phyloP scores from a whole-genome alignment of 2,113 vertebrate species.

The Ancistrus triradiatus region DNA sequence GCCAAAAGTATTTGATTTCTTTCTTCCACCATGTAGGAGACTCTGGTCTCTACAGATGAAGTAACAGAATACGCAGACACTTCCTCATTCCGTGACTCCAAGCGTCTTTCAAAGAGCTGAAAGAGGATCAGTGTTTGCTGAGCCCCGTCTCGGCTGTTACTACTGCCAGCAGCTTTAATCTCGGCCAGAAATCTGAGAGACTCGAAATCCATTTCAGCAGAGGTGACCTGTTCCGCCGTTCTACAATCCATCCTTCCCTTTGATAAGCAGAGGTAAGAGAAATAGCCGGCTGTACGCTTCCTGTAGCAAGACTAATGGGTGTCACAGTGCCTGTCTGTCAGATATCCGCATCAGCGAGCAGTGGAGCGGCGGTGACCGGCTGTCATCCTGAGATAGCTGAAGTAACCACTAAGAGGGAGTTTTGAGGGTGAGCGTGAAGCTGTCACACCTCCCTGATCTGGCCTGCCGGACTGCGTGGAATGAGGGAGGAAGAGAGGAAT shows the following conservation, averaged over 20 bases:
- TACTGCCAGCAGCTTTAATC: slow-evolving; percentile 6
- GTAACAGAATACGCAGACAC: neutral
- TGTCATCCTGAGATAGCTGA: slow-evolving; percentile 53
- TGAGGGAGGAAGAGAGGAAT: slow-evolving; percentile 35
- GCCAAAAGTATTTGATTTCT: slow-evolving; percentile 1
- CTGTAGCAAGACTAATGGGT: neutral
- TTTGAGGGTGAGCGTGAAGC: slow-evolving; percentile 11
- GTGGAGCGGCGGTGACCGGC: slow-evolving; percentile 54
- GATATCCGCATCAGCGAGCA: slow-evolving; percentile 39
- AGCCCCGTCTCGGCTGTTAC: neutral
- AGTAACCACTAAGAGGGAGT: slow-evolving; percentile 56
- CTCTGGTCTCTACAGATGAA: neutral
- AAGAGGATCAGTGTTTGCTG: slow-evolving; percentile 17
- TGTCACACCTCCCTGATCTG: slow-evolving; percentile 57
- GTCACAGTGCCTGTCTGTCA: slow-evolving; percentile 17
- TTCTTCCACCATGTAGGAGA: slow-evolving; percentile 1
- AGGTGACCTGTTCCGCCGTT: neutral
- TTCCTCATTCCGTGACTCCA: slow-evolving; percentile 34
- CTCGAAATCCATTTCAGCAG: neutral
- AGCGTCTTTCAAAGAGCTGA: neutral
- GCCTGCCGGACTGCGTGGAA: slow-evolving; percentile 48
- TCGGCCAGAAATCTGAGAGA: slow-evolving; percentile 20
- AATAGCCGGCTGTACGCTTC: neutral
- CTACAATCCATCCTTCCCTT: neutral
- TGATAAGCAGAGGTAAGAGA: neutral